phyloP scores from a whole-genome alignment of 2,113 vertebrate species.

The Lepidothrix coronata region DNA sequence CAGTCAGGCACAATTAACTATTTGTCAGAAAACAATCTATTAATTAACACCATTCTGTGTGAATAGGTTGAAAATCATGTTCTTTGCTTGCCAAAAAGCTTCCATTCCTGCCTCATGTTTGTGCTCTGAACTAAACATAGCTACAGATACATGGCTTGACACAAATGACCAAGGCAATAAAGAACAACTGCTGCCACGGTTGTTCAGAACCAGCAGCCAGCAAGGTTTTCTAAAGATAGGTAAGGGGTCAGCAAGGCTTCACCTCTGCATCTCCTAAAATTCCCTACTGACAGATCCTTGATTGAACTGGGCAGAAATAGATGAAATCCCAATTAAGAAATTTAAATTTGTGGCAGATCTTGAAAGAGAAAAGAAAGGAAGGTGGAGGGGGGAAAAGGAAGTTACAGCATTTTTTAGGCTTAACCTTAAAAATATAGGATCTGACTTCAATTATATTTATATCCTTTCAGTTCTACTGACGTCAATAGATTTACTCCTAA shows the following conservation, averaged over 20 bases:
- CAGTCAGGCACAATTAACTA: conserved; percentile 41
- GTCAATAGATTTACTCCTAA: conserved; percentile 7
- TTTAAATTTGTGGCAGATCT: background rate
- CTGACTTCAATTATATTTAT: conserved; percentile 22
- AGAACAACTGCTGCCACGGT: background rate
- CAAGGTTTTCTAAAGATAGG: conserved; percentile 10
- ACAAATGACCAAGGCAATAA: conserved; percentile 36
- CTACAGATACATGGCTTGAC: background rate
- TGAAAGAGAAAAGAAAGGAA: background rate
- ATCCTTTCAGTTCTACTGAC: background rate
- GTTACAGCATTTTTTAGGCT: background rate
- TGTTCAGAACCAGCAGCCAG: conserved; percentile 9
- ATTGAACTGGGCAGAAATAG: conserved; percentile 27
- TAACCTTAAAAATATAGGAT: conserved; percentile 8
- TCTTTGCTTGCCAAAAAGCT: conserved; percentile 33
- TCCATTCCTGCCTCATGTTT: conserved; percentile 28
- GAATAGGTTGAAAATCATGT: background rate
- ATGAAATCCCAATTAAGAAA: background rate
- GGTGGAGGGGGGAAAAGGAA: background rate
- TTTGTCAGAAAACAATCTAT: conserved; percentile 51
- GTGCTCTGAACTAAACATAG: conserved; percentile 41
- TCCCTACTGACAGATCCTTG: conserved; percentile 2
- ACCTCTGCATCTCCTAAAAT: background rate
- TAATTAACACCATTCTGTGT: conserved; percentile 38
- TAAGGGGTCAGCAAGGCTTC: background rate